A percentile compares a stretch with the other conserved stretches of the same genome.
Conservation (phyloP, 2,797 vertebrate genomes). For the Pachyuromys duprasi region DNA sequence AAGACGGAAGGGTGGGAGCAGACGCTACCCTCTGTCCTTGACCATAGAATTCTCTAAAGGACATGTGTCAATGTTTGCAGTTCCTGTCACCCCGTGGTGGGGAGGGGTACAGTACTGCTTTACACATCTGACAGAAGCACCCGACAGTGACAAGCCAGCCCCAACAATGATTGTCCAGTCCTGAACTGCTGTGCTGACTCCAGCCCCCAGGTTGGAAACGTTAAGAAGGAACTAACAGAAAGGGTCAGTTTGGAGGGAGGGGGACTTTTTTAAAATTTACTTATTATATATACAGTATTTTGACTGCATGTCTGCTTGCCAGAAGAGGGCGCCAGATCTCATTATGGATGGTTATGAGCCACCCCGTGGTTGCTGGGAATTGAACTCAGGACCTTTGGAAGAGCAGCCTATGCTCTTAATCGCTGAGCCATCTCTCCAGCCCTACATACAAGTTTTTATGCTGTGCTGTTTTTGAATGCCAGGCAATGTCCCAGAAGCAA, state of each 20-base stretch:
- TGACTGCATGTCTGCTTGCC: too few relatives aligned
- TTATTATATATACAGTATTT: too few relatives aligned
- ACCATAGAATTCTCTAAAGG: background rate
- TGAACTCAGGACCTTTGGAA: too few relatives aligned
- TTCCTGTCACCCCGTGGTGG: background rate
- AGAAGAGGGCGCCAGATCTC: too few relatives aligned
- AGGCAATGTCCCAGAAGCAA: background rate
- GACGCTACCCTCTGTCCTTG: background rate
- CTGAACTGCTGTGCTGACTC: background rate
- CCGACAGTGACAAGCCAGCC: background rate
- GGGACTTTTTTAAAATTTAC: too few relatives aligned
- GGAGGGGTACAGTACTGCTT: too few relatives aligned
- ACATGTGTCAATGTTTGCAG: background rate
- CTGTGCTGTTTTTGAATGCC: background rate
- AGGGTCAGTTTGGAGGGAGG: too few relatives aligned
- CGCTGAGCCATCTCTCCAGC: too few relatives aligned
- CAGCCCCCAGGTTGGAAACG: background rate
- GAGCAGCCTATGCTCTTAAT: too few relatives aligned
- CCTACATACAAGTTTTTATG: background rate
- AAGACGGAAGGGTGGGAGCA: background rate
- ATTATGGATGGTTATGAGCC: too few relatives aligned
- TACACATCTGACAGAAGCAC: background rate
- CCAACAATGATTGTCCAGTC: background rate
- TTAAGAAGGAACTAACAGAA: too few relatives aligned
- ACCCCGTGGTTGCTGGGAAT: too few relatives aligned